phyloP scores from a whole-genome alignment of 2,797 vertebrate genomes.

The Sebastes nivosus region DNA sequence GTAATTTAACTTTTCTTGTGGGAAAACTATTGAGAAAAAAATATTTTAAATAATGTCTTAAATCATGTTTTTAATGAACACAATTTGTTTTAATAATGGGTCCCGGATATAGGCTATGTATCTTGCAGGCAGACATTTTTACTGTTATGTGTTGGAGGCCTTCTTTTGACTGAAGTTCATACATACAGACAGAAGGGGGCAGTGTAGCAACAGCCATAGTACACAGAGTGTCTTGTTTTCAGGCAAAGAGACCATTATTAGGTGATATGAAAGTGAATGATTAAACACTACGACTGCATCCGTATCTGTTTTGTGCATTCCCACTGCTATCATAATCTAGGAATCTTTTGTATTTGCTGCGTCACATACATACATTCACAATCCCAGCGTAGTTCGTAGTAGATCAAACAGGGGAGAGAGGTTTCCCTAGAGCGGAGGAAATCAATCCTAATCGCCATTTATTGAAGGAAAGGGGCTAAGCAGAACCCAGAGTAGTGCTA shows the following conservation, averaged over 20 bases:
- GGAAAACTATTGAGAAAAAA: not conserved
- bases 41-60: not conserved
- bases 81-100: not conserved
- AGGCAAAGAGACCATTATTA: not conserved
- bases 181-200: conserved; percentile 66
- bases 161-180: conserved; percentile 17
- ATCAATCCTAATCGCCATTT: conserved; percentile 52
- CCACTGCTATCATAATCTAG: conserved; percentile 12
- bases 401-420: not conserved
- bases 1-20: not conserved
- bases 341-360: conserved; percentile 19
- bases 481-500: conserved; percentile 9
- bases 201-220: conserved; percentile 51
- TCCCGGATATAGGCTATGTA: not conserved
- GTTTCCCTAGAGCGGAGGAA: conserved; percentile 29
- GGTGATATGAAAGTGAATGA: conserved; percentile 17
- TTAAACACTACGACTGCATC: conserved; percentile 19
- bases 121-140: not conserved
- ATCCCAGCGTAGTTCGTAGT: conserved; percentile 6
- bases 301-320: conserved; percentile 10
- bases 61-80: not conserved
- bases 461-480: conserved; percentile 15
- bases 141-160: not conserved
- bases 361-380: conserved; percentile 17
- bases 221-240: not conserved